A percentile compares a stretch with the other conserved stretches of the same genome.
These are phyloP conservation scores for Cricetomys ansorgei DNA, from an alignment of 2,113 vertebrate species.

Conservation along the genomic window DNA sequence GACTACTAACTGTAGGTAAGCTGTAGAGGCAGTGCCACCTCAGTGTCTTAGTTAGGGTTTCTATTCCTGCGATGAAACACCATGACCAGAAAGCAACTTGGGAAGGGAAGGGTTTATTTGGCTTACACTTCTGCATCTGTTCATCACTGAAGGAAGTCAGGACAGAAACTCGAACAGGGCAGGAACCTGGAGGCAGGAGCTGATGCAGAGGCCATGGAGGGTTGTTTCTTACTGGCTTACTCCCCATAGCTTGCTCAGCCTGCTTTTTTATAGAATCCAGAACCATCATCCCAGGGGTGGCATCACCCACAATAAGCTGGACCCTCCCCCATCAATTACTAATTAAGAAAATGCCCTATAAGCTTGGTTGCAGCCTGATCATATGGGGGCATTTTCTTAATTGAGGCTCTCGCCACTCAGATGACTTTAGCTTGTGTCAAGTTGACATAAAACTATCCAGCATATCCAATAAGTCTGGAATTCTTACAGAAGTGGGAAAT, in stretches of 20 bases:
- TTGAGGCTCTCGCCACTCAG: neutral
- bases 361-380: neutral
- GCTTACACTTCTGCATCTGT: neutral
- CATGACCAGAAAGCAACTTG: neutral
- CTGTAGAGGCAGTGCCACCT: neutral
- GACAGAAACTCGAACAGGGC: neutral
- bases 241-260: neutral
- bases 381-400: neutral
- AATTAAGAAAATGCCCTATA: neutral
- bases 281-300: neutral
- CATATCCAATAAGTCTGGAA: too few relatives aligned
- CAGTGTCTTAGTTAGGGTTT: neutral
- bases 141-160: neutral
- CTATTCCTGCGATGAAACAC: neutral
- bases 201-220: neutral
- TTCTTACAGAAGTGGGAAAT: neutral
- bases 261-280: neutral
- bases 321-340: neutral
- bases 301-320: neutral
- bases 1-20: neutral
- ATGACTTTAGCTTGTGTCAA: neutral
- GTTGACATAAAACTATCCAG: neutral
- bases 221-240: neutral
- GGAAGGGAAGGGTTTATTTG: neutral
- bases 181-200: neutral